phyloP scores from a whole-genome alignment of 2,888 invertebrate genomes.

The Macaria liturata region DNA sequence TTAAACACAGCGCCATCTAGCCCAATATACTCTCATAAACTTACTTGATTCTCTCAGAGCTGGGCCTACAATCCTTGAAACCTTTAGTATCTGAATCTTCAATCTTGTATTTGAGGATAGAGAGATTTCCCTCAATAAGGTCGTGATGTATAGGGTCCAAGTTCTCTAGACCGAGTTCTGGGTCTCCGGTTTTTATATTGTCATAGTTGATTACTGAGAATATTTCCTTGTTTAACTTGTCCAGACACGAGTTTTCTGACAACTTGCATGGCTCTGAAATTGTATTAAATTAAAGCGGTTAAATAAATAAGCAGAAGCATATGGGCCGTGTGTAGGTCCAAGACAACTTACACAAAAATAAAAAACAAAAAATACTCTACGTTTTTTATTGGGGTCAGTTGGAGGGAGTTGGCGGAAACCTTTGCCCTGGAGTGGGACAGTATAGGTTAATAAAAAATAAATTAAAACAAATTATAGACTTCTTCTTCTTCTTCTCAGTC shows the following conservation, averaged over 20 bases:
- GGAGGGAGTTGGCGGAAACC: no score
- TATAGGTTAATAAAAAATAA: no score
- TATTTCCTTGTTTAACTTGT: slow-evolving; percentile 27
- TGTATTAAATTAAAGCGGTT: no score
- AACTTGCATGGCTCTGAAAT: slow-evolving; percentile 40
- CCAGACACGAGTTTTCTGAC: slow-evolving; percentile 41
- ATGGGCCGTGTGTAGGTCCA: no score
- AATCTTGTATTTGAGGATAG: slow-evolving; percentile 41
- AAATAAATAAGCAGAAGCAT: no score
- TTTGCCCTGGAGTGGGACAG: no score
- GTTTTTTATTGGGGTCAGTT: no score
- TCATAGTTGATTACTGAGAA: slow-evolving; percentile 23
- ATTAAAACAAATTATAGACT: no score
- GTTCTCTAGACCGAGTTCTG: slow-evolving; percentile 37
- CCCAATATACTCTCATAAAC: neutral
- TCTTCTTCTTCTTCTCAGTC: no score
- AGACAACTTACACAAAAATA: no score
- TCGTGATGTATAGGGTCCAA: slow-evolving; percentile 46
- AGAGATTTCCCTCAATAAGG: slow-evolving; percentile 40
- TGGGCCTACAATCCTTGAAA: slow-evolving; percentile 42
- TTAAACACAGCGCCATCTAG: no score
- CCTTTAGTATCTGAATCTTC: slow-evolving; percentile 40
- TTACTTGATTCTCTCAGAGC: neutral
- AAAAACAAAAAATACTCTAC: no score
- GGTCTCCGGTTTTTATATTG: slow-evolving; percentile 36